Evolutionary conservation across 2,113 vertebrate species (phyloP).

Genomic region (Dendropsophus ebraccatus): DNA sequence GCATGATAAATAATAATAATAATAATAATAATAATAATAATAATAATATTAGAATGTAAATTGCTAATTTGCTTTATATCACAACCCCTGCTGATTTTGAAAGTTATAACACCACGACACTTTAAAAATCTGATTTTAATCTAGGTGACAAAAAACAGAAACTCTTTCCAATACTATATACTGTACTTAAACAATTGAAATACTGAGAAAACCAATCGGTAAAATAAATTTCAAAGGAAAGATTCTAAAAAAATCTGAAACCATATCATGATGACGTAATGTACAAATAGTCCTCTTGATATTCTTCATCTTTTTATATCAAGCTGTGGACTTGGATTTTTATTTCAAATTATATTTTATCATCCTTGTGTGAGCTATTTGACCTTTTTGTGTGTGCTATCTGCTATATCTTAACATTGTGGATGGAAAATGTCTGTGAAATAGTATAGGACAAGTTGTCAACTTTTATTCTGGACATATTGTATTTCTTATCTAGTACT

Average conservation of each 20-base stretch:
- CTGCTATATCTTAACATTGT: not conserved
- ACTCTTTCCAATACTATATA: not conserved
- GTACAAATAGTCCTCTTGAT: not conserved
- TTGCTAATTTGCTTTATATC: no score
- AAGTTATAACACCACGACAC: no score
- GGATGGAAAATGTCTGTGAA: not conserved
- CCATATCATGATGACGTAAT: not conserved
- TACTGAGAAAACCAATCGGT: not conserved
- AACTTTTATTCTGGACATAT: not conserved
- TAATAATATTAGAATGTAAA: no score
- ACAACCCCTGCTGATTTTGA: no score
- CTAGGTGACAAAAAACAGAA: not conserved
- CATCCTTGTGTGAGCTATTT: slow-evolving; percentile 28
- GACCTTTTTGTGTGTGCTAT: slow-evolving; percentile 36
- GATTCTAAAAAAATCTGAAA: not conserved
- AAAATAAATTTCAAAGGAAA: not conserved
- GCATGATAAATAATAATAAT: no score
- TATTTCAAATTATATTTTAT: slow-evolving; percentile 34
- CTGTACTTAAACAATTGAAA: not conserved
- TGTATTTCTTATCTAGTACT: slow-evolving; percentile 10
- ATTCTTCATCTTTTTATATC: not conserved
- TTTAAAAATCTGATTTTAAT: no score
- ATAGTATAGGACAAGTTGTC: slow-evolving; percentile 15
- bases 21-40: no score
- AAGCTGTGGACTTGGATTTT: not conserved